Evolutionary conservation across 2,888 invertebrate species (phyloP), one percentile per base, ranked within the genome.

Genomic region (Eupithecia centaureata): DNA sequence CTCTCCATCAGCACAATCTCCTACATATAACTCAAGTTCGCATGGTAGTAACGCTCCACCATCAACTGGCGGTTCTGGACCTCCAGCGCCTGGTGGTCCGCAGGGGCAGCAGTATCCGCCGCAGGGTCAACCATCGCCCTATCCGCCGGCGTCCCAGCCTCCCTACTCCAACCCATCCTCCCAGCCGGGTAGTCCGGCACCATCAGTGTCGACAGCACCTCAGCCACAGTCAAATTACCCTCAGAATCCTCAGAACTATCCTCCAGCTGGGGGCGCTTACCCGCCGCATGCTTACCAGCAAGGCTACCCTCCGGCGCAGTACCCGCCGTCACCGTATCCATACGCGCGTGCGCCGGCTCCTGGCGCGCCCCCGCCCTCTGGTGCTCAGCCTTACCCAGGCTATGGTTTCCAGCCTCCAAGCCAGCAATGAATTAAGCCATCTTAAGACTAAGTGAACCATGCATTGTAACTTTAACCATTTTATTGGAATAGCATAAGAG

Each of bases 331-430:
- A 7, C 94, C 94, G 0, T 94, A 94, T 71, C 94, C 92, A 0
- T 94, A 94, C 69, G 93, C 94, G 1, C 92, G 94, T 5, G 94
- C 94, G 4, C 95, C 95, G 0, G 95, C 95, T 1, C 94, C 94
- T 2, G 95, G 95, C 1, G 95, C 95, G 5, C 96, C 96, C 3
- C 96, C 96, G 72, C 96, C 95, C 5, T 95, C 95, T 27, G 96
- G 95, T 8, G 95, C 96, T 7, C 96, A 96, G 74, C 95, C 95
- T 69, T 97, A 97, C 83, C 95, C 94, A 8, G 96, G 96, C 47
- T 97, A 97, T 83, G 95, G 96, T 61, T 97, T 96, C 83, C 97
- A 97, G 79, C 97, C 97, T 71, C 96, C 96, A 61, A 94, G 95
- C 33, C 96, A 96, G 85, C 96, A 95, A 58, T 76, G 68, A 63